Evolutionary conservation across 1,140 invertebrate genomes (phyloP).

Genomic region (Drosophila subobscura): DNA sequence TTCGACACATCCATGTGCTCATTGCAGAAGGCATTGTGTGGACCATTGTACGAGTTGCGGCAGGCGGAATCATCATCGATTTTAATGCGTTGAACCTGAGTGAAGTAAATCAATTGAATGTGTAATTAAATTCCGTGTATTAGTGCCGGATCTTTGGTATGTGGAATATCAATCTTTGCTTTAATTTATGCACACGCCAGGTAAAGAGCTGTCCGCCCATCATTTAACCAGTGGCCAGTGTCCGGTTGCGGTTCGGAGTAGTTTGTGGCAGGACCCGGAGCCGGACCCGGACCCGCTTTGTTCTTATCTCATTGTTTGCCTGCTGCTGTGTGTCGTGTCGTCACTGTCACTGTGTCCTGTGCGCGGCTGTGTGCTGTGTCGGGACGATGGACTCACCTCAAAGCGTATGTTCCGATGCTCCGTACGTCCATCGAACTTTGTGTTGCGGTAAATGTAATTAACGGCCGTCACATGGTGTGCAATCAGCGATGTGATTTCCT

Average conservation of each 20-base stretch:
- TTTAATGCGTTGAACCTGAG: conserved; percentile 84
- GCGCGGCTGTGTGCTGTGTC: conserved; percentile 16
- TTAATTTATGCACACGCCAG: conserved; percentile 19
- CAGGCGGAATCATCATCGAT: conserved; percentile 96
- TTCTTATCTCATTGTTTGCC: conserved; percentile 48
- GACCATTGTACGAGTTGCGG: conserved; percentile 86
- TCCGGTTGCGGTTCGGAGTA: conserved; percentile 13
- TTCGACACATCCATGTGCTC: conserved; percentile 99
- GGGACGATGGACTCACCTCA: conserved; percentile 89
- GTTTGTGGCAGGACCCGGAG: conserved; percentile 20
- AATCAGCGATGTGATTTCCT: conserved; percentile 98
- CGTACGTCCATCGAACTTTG: conserved; percentile 94
- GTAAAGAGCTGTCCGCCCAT: conserved; percentile 6
- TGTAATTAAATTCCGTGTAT: background rate
- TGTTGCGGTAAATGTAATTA: conserved; percentile 98
- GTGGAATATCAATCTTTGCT: background rate
- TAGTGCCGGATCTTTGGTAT: background rate
- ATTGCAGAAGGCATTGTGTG: conserved; percentile 96
- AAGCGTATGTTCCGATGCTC: conserved; percentile 98
- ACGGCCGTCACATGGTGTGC: conserved; percentile 99
- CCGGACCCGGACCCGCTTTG: conserved; percentile 31
- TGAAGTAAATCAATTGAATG: background rate
- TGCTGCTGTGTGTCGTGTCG: background rate
- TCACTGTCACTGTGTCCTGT: background rate
- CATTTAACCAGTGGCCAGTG: conserved; percentile 19